A percentile compares a stretch with the other conserved stretches of the same genome.
These are phyloP conservation scores for Capreolus pygargus DNA, from an alignment of 2,113 vertebrate genomes.

Conservation along the genomic window DNA sequence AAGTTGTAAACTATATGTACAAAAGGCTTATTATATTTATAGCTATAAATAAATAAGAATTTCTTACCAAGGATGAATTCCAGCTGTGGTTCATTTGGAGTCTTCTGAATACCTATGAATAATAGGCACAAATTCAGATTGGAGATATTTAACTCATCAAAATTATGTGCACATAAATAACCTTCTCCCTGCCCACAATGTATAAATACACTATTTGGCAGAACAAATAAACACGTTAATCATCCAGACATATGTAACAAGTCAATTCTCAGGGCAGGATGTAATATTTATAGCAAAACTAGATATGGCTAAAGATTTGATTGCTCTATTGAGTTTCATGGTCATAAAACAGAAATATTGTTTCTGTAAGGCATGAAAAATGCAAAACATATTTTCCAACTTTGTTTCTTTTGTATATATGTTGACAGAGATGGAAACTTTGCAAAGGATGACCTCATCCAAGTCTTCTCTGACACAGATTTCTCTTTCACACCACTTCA, in stretches of 20 bases:
- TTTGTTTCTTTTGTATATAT: not conserved
- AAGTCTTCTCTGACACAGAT: not conserved
- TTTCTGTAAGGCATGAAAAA: not conserved
- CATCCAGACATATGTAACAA: not conserved
- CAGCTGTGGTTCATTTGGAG: conserved; percentile 82
- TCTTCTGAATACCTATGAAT: conserved; percentile 82
- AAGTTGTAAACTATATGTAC: not conserved
- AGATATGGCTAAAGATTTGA: not conserved
- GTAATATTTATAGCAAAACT: not conserved
- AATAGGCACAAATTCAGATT: conserved; percentile 32
- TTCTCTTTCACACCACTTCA: not conserved
- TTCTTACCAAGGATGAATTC: conserved; percentile 88
- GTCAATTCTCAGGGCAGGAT: not conserved
- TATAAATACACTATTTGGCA: not conserved
- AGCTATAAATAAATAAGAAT: conserved; percentile 1
- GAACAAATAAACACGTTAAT: not conserved
- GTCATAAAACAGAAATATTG: not conserved
- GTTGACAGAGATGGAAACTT: not conserved
- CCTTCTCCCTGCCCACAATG: not conserved
- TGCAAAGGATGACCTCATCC: not conserved
- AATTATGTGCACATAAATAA: not conserved
- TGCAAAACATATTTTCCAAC: not conserved
- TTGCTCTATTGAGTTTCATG: not conserved
- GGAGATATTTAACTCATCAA: conserved; percentile 34
- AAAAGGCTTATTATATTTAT: not conserved